Base-by-base conservation (phyloP, 2,113 vertebrate species). In the Macroglossus sobrinus region DNA sequence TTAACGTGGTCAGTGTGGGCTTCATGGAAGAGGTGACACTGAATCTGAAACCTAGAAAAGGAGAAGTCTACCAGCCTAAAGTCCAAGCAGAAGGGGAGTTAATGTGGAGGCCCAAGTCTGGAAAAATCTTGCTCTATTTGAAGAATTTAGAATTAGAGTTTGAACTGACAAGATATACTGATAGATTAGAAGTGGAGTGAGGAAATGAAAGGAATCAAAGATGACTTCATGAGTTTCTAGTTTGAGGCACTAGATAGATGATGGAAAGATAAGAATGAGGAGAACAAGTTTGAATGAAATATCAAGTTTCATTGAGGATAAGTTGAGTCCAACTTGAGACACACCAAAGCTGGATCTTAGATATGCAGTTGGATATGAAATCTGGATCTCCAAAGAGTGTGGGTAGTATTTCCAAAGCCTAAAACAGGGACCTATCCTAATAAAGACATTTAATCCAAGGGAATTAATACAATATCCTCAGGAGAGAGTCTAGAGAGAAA, bases 251-350 rank as follows among this genome's bases (percentile, higher is more conserved):
- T 40, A 10, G 50, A 53, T 66, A 30, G 30, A 21, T 33, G 85
- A 33, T 66, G 57, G 18, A 78, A 43, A 45, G 80, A 86, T 82
- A 47, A 86, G 40, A 21, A 55, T 19, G 10, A 21, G 43, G n/a
- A 85, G 57, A 93, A 75, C 50, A 86, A 30, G 33, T 81, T 72
- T 78, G 93, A 89, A 64, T 7, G 3, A 66, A 68, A 68, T n/a
- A 30, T 45, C 22, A 72, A 30, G 53, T 84, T 93, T 68, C 74
- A 45, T 45, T 57, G 40, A 61, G 50, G 16, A 76, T 80, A 45
- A 64, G 50, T 55, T 12, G 5, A 88, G 45, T 71, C 63, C 38
- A 84, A 78, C 43, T 14, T 91, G 50, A 68, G 19, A 76, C 43
- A 47, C 50, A 43, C 50, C 40, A 21, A 35, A 76, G 35, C 14